Evolutionary conservation across 2,113 vertebrate species (phyloP).

Genomic region (Neodontobutis hainanensis): DNA sequence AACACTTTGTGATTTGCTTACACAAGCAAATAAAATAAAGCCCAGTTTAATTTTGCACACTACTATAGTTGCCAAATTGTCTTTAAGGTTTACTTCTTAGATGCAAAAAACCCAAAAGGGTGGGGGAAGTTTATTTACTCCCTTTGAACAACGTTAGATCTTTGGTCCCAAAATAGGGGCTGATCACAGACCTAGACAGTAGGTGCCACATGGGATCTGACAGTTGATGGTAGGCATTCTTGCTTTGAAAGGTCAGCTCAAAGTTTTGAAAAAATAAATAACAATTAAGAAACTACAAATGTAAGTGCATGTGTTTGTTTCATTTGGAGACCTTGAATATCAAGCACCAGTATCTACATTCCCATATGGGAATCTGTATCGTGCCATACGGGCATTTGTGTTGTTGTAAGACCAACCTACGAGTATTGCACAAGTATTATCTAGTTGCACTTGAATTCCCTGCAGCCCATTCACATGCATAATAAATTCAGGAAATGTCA

Average conservation of each 20-base stretch:
- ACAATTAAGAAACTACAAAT: constrained; percentile 49
- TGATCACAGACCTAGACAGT: too few relatives aligned
- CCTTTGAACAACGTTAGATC: too few relatives aligned
- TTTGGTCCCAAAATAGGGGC: too few relatives aligned
- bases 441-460: constrained; percentile 77
- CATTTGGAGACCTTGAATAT: constrained; percentile 42
- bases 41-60: too few relatives aligned
- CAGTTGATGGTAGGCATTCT: too few relatives aligned
- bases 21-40: too few relatives aligned
- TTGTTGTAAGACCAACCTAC: constrained; percentile 69
- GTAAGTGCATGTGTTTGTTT: constrained; percentile 37
- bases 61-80: too few relatives aligned
- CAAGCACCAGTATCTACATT: constrained; percentile 48
- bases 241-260: too few relatives aligned
- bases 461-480: constrained; percentile 74
- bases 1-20: constrained; percentile 5
- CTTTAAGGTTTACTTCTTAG: too few relatives aligned
- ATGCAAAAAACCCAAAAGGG: too few relatives aligned
- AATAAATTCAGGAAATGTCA: constrained; percentile 76
- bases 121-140: too few relatives aligned
- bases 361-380: neutral
- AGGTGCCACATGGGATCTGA: too few relatives aligned
- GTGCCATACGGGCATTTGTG: constrained; percentile 65
- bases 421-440: constrained; percentile 71
- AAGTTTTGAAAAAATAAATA: neutral